Percentiles rank a stretch among this genome's conserved stretches.
Conservation (phyloP, 2,113 vertebrate species). For the Stegastes partitus region DNA sequence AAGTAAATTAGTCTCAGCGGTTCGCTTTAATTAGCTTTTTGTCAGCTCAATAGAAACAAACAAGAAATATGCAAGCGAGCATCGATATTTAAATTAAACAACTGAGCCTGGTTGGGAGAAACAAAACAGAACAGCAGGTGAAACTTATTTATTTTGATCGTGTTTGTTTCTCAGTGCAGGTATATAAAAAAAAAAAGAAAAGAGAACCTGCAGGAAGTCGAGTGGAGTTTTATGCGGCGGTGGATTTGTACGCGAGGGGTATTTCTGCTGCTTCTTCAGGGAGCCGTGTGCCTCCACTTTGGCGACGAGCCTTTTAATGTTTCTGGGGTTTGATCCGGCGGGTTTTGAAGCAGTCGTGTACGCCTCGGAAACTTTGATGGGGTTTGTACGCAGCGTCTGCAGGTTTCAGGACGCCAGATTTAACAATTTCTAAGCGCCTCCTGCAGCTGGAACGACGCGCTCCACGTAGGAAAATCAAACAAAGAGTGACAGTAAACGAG, state of each 20-base stretch:
- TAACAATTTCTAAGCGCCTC: conserved; percentile 8
- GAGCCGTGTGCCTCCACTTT: conserved; percentile 12
- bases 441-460: neutral
- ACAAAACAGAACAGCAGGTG: conserved; percentile 53
- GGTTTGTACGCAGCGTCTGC: neutral
- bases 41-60: conserved; percentile 33
- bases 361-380: conserved; percentile 37
- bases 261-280: conserved; percentile 32
- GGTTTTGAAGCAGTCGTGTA: conserved; percentile 28
- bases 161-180: neutral
- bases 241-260: conserved; percentile 30
- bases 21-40: conserved; percentile 56
- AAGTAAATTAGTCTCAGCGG: conserved; percentile 41
- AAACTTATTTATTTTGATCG: conserved; percentile 19
- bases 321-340: conserved; percentile 29
- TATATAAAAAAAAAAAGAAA: neutral
- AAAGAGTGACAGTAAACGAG: neutral
- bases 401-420: conserved; percentile 16
- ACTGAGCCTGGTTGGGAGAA: neutral
- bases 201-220: conserved; percentile 10
- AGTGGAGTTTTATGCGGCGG: neutral
- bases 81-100: conserved; percentile 28
- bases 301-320: conserved; percentile 30
- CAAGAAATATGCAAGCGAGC: conserved; percentile 17
- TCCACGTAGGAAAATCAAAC: neutral